Evolutionary conservation across 2,888 invertebrate genomes (phyloP).

Genomic region (Callosobruchus maculatus): DNA sequence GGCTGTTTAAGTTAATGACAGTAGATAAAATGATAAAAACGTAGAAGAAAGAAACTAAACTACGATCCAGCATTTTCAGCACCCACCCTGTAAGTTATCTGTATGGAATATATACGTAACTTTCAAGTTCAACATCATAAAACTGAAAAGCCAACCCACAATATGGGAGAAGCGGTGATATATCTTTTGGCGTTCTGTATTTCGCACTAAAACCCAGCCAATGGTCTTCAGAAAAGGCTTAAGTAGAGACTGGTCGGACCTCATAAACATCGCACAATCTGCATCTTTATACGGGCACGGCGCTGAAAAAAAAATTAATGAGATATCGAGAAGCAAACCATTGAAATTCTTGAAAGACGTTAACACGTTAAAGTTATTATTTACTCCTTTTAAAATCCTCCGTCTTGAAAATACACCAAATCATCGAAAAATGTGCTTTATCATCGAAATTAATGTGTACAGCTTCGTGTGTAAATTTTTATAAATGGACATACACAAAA

Average conservation of each 20-base stretch:
- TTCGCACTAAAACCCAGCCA: neutral
- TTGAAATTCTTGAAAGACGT: neutral
- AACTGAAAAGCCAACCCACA: neutral
- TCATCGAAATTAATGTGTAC: slow-evolving; percentile 36
- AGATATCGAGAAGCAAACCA: neutral
- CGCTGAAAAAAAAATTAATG: neutral
- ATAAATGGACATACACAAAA: neutral
- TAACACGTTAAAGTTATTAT: slow-evolving; percentile 15
- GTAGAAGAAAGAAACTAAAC: neutral
- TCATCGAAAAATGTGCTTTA: slow-evolving; percentile 34
- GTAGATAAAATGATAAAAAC: too few relatives aligned
- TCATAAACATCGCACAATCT: neutral
- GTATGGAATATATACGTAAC: neutral
- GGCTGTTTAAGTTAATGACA: too few relatives aligned
- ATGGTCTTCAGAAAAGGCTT: neutral
- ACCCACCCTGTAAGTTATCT: neutral
- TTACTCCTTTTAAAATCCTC: slow-evolving; percentile 22
- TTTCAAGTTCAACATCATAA: neutral
- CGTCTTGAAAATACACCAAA: slow-evolving; percentile 25
- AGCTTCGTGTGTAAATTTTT: neutral
- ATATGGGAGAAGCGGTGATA: neutral
- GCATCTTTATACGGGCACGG: neutral
- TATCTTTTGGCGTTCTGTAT: neutral
- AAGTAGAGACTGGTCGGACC: neutral
- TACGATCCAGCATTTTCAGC: neutral